Conservation (phyloP, 2,888 invertebrate genomes). For the Rhopalosiphum nymphaeae region DNA sequence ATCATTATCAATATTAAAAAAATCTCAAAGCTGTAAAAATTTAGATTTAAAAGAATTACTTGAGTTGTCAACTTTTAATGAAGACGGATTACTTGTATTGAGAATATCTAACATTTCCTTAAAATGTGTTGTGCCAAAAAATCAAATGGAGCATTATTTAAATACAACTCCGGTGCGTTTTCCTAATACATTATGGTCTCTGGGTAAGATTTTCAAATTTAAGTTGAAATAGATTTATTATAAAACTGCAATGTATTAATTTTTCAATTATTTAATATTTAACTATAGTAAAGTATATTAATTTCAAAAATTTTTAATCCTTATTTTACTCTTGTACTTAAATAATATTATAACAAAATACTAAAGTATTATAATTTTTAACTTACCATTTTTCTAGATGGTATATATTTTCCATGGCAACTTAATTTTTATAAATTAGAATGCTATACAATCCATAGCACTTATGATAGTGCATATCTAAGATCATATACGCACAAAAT, state of each 20-base stretch:
- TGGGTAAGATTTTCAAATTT: conserved; percentile 35
- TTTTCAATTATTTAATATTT: not conserved
- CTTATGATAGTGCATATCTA: conserved; percentile 42
- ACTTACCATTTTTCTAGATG: conserved; percentile 31
- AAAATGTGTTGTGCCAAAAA: conserved; percentile 54
- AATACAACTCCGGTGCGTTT: conserved; percentile 39
- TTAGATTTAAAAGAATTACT: conserved; percentile 36
- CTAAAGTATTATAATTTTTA: not conserved
- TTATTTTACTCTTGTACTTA: not conserved
- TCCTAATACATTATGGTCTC: conserved; percentile 51
- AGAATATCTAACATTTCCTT: conserved; percentile 57
- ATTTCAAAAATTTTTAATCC: not conserved
- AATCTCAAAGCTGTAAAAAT: conserved; percentile 20
- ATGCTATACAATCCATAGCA: conserved; percentile 54
- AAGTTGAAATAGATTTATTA: not conserved
- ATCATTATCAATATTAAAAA: conserved; percentile 57
- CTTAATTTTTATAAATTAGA: conserved; percentile 52
- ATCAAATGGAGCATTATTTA: conserved; percentile 59
- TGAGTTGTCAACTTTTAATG: conserved; percentile 43
- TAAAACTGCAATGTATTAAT: not conserved
- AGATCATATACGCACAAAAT: conserved; percentile 58
- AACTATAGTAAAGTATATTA: not conserved
- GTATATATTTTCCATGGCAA: conserved; percentile 61
- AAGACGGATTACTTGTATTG: conserved; percentile 52
- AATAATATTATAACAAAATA: not conserved